phyloP scores from a whole-genome alignment of 2,888 invertebrate genomes.

The Branchipolynoe longqiensis region DNA sequence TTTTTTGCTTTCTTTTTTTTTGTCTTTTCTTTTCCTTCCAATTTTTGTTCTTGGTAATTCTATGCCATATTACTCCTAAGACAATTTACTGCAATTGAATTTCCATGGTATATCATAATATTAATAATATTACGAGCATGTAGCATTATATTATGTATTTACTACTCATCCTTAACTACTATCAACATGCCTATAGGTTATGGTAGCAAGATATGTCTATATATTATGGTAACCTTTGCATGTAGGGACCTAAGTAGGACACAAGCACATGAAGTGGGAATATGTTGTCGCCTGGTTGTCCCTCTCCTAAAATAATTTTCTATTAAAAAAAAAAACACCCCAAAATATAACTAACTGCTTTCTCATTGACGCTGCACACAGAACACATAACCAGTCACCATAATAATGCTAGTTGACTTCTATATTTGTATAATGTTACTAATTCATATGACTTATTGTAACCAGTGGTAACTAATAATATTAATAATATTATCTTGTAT shows the following conservation, averaged over 20 bases:
- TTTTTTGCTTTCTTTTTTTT: conserved; percentile 10
- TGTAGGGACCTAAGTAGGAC: conserved; percentile 35
- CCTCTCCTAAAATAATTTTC: too few species aligned
- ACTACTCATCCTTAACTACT: conserved; percentile 13
- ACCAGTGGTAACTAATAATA: conserved; percentile 41
- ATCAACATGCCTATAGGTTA: conserved; percentile 23
- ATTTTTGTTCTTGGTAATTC: not conserved
- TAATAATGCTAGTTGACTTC: conserved; percentile 50
- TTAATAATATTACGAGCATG: conserved; percentile 43
- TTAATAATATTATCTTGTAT: conserved; percentile 52
- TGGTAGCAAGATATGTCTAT: conserved; percentile 25
- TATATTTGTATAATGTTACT: conserved; percentile 58
- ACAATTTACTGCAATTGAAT: conserved; percentile 12
- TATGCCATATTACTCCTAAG: not conserved
- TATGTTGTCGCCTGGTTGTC: conserved; percentile 45
- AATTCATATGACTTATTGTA: conserved; percentile 56
- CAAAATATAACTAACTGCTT: conserved; percentile 11
- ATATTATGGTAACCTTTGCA: conserved; percentile 54
- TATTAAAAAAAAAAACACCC: too few species aligned
- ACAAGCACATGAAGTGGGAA: not conserved
- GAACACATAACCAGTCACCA: conserved; percentile 50
- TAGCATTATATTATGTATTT: conserved; percentile 61
- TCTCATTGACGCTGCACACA: conserved; percentile 23
- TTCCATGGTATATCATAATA: conserved; percentile 18
- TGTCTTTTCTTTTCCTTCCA: conserved; percentile 15